Base-by-base conservation (phyloP, 2,113 vertebrate genomes). In the Oriolus oriolus region DNA sequence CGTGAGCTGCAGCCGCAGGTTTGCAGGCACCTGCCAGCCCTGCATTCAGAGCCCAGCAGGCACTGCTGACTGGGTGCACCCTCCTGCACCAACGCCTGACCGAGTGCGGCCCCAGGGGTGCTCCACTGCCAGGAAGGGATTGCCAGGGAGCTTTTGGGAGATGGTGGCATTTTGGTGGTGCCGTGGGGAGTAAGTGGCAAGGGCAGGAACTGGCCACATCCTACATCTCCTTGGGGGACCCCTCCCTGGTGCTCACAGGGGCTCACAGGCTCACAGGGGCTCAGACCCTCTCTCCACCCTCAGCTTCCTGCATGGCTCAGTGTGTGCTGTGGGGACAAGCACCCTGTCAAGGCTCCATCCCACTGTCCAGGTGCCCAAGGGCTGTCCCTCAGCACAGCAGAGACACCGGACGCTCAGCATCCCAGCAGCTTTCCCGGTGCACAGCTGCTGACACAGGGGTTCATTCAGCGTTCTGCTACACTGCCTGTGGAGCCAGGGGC, bases 41-140 rank as follows among this genome's bases (percentile, higher is more conserved):
- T 74, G 76, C 91, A 83, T 45, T 53, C 44, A 14, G 54, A 96
- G 84, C 75, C 41, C 84, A 69, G 77, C n/a, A 60, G 64, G 44
- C 27, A 70, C 66, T 8, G 4, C 3, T 15, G 64, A 16, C 27
- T 8, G 61, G 54, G 84, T 90, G 70, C 88, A 82, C 27, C 65
- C 52, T 45, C 78, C 64, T 89, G 89, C 89, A 79, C 37, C 7
- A 4, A 2, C 4, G 21, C 23, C 49, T 50, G 54, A 28, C 56
- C 54, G 16, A 41, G 28, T 1, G 3, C 33, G 31, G 11, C 18
- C 33, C 49, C 52, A 33, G 56, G 59, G 60, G 9, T 1, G 2
- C 82, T 45, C 53, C 52, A 3, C 0, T 53, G 61, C 26, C 37
- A 26, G 52, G 10, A 66, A 42, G 5, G 20, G n/a, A 56, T n/a